Base-by-base conservation (phyloP, 2,113 vertebrate species). In the Todiramphus chloris region DNA sequence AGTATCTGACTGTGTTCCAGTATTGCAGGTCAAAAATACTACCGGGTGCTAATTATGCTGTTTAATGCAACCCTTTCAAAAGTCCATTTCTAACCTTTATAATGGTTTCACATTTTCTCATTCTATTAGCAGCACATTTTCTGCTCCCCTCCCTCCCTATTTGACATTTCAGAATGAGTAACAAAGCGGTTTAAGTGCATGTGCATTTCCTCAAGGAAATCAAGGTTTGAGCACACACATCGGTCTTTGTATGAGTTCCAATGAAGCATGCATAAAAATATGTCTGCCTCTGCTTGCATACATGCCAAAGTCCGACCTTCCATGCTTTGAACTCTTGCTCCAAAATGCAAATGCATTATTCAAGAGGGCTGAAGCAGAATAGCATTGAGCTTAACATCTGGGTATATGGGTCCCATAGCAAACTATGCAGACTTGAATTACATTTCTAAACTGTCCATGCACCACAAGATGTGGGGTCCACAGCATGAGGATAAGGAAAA, bases 191-290 rank as follows among this genome's bases (percentile, higher is more conserved):
- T 89, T 73, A 94, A 93, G 77, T 79, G 74, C 48, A 50, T 94
- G 53, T 82, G 83, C 74, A 87, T 95, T 94, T 97, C 81, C 89
- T 96, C 51, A 86, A 96, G 93, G 85, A 97, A 94, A 93, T 94
- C 83, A 64, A 68, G 46, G 30, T 63, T 88, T 67, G 60, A 90
- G 55, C 68, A 51, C 44, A 70, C n/a, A 27, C 48, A 16, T 31
- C 7, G 0, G 58, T 93, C 62, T 87, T 93, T 77, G 88, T 73
- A 64, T 68, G 72, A 88, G 70, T 81, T 76, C 46, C 14, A 7
- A 75, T 53, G 63, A 83, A 95, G 76, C 46, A 70, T 90, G 72
- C 75, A 81, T 83, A 78, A 83, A 86, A 94, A 92, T 89, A 77
- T 28, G 35, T 62, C 79, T 93, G 60, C 33, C 28, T 94, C 81